Percentiles rank a stretch among this genome's conserved stretches.
These are phyloP conservation scores for Chloroceryle aenea DNA, from an alignment of 2,113 vertebrate species.

Conservation along the genomic window DNA sequence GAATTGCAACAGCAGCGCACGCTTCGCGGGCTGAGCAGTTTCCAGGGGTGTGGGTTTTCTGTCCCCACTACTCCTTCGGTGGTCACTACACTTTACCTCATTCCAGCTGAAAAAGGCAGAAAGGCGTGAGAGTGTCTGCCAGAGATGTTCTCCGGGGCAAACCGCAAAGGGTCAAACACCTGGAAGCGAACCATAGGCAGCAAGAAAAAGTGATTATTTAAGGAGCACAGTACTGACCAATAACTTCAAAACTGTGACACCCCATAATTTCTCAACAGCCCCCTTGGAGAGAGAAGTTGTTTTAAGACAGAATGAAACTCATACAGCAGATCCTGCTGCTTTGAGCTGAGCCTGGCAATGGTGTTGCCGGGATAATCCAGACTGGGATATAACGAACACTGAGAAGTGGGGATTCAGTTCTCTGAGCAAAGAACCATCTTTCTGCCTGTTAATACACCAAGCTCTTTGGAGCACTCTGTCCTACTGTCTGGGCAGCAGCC, in stretches of 20 bases:
- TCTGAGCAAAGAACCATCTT: not conserved
- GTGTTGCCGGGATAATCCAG: not conserved
- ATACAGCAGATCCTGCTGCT: not conserved
- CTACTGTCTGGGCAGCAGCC: not conserved
- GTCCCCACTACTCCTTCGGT: not conserved
- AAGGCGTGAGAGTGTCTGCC: slow-evolving; percentile 83
- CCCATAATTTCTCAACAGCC: not conserved
- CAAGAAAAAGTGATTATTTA: not conserved
- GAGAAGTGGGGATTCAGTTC: not conserved
- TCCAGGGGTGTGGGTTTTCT: not conserved
- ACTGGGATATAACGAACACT: not conserved
- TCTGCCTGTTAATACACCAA: not conserved
- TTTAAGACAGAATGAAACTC: not conserved
- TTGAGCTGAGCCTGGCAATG: not conserved
- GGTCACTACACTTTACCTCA: slow-evolving; percentile 31
- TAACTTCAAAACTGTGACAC: not conserved
- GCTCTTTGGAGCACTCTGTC: not conserved
- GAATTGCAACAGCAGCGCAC: not conserved
- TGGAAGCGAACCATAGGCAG: slow-evolving; percentile 10
- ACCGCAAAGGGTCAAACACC: slow-evolving; percentile 85
- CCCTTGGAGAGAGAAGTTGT: not conserved
- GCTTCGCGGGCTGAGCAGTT: not conserved
- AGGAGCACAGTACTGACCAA: not conserved
- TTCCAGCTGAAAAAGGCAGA: slow-evolving; percentile 84
- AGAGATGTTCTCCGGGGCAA: slow-evolving; percentile 82